Evolutionary conservation across 2,888 invertebrate genomes (phyloP).

Genomic region (Lagria hirta): DNA sequence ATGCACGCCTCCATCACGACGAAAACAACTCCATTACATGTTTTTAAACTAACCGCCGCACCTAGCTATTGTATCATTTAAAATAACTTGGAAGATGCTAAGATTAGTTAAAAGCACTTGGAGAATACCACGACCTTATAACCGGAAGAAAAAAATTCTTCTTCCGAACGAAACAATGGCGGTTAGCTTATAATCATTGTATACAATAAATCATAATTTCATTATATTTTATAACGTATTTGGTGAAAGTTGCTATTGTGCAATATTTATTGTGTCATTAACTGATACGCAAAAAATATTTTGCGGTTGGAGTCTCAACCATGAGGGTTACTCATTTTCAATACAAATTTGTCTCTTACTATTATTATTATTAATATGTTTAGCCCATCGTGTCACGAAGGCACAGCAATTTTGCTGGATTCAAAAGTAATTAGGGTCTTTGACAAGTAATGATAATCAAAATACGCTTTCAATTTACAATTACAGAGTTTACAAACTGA

Average conservation of each 20-base stretch:
- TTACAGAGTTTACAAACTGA: too few species aligned
- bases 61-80: constrained; percentile 38
- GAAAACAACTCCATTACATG: constrained; percentile 35
- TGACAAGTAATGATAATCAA: too few species aligned
- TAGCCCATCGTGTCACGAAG: too few species aligned
- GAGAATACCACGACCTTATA: constrained; percentile 2
- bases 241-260: constrained; percentile 33
- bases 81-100: constrained; percentile 18
- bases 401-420: too few species aligned
- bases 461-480: too few species aligned
- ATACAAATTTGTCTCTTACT: too few species aligned
- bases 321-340: too few species aligned
- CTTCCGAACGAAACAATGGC: constrained; percentile 5
- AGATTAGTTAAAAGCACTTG: constrained; percentile 4
- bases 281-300: constrained; percentile 14
- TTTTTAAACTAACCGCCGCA: constrained; percentile 30
- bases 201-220: constrained; percentile 17
- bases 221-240: constrained; percentile 28
- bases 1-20: constrained; percentile 36
- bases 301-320: too few species aligned
- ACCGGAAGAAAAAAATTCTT: constrained; percentile 4
- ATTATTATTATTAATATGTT: too few species aligned
- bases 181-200: constrained; percentile 3
- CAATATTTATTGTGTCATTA: constrained; percentile 29
- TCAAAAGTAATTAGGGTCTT: too few species aligned